A percentile compares a stretch with the other conserved stretches of the same genome.
phyloP scores from a whole-genome alignment of 1,140 invertebrate species.

The Phthorimaea operculella region DNA sequence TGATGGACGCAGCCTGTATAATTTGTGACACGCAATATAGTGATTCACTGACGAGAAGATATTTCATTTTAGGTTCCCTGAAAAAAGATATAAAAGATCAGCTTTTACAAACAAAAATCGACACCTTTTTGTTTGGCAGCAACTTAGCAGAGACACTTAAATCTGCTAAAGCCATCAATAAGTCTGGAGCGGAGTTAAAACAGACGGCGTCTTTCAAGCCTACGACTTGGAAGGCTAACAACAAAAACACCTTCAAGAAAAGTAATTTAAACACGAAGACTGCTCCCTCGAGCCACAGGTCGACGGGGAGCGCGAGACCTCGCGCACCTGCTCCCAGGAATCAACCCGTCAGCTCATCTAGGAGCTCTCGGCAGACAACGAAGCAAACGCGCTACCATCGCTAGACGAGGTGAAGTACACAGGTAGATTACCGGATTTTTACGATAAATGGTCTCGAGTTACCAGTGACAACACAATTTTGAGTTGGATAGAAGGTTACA shows the following conservation, averaged over 20 bases:
- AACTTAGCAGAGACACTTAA: neutral
- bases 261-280: constrained; percentile 2
- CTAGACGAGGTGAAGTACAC: neutral
- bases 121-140: neutral
- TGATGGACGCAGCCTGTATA: neutral
- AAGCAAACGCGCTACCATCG: neutral
- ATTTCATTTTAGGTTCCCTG: neutral
- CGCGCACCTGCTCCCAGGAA: neutral
- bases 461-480: constrained; percentile 1
- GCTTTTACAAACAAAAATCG: neutral
- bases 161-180: constrained; percentile 1
- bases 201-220: neutral
- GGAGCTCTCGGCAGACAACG: neutral
- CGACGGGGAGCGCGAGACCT: neutral
- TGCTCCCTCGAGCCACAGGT: constrained; percentile 4
- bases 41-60: neutral
- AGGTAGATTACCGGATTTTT: neutral
- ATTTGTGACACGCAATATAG: constrained; percentile 3
- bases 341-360: constrained; percentile 5
- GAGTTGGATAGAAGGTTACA: constrained; percentile 5
- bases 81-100: constrained; percentile 3
- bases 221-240: neutral
- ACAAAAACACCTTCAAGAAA: constrained; percentile 1
- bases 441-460: constrained; percentile 2
- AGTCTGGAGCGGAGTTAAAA: constrained; percentile 1